Evolutionary conservation across 2,797 vertebrate genomes (phyloP), one percentile per base, ranked within the genome.

Genomic region (Crenichthys baileyi): DNA sequence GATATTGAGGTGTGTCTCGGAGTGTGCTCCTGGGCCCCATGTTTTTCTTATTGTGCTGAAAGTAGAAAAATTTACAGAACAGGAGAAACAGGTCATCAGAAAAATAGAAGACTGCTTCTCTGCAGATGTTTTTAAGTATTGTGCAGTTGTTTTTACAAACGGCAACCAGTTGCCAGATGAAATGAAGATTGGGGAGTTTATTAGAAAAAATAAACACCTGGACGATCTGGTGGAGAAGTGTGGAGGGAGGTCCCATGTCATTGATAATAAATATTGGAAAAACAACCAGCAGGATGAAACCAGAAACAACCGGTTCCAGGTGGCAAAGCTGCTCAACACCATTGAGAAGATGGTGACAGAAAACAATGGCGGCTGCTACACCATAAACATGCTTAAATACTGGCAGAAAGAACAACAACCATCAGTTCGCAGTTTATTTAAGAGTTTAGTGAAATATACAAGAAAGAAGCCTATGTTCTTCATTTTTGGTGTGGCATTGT

Each of bases 21-120:
- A 91, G 77, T 81, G 75, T 3, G 46, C 90, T 73, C 91, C 92
- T 5, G 92, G 88, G 70, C 89, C 90, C 13, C 90, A 94, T 4
- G 89, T 88, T 18, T 93, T 94, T 60, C 72, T 92, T 56, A 82
- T 93, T 20, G 87, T 94, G 50, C 89, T 94, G 0, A 93, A 92
- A 83, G 91, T 94, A 16, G 94, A 91, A 0, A 89, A 88, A 67
- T 94, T 87, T 81, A 90, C 92, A 0, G 39, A 70, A 36, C 90
- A 93, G 0, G 92, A 93, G 78, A 72, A 73, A 24, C 8, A 65
- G 0, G 82, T 90, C 6, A 58, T 91, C 36, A 9, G 2, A 0
- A 84, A 91, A 61, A 88, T 95, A 1, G 1, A 63, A 3, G 4
- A 85, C 0, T 79, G 16, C 44, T 94, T 94, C 67, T 87, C 91